Percentiles rank a stretch among this genome's conserved stretches.
Evolutionary conservation across 37 sponge, comb jelly and placozoan species (phyloP).

Genomic region (Halichondria panicea): DNA sequence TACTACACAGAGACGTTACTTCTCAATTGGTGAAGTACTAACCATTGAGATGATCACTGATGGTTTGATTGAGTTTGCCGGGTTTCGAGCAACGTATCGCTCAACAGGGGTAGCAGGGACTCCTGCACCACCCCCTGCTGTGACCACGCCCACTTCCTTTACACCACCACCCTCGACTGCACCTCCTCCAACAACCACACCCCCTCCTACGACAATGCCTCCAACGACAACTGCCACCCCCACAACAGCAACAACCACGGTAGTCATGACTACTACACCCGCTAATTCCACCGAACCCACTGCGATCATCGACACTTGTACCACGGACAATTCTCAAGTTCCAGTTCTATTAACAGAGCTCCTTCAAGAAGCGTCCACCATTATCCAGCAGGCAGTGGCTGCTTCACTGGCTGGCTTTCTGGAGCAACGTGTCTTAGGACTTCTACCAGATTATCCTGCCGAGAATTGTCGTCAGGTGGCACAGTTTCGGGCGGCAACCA

Average conservation of each 20-base stretch:
- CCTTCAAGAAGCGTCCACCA: neutral
- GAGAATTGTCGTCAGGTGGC: conserved; percentile 13
- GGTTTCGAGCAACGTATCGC: conserved; percentile 9
- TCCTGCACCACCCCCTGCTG: neutral
- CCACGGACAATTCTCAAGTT: neutral
- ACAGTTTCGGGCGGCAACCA: neutral
- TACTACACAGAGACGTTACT: neutral
- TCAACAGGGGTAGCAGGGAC: neutral
- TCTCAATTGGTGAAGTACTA: neutral
- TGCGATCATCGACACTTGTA: neutral
- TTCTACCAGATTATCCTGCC: conserved; percentile 12
- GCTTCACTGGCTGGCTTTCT: conserved; percentile 2
- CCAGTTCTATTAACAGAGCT: neutral
- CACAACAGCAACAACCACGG: neutral
- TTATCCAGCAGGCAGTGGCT: conserved; percentile 5
- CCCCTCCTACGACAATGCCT: neutral
- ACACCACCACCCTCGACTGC: neutral
- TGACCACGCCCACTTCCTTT: neutral
- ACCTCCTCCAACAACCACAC: neutral
- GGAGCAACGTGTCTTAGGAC: neutral
- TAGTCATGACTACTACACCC: neutral
- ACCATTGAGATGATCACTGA: conserved; percentile 30
- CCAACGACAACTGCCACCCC: too few species aligned
- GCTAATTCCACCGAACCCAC: neutral
- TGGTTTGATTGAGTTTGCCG: neutral